phyloP scores from a whole-genome alignment of 2,888 invertebrate species.

The Chrysina gloriosa region DNA sequence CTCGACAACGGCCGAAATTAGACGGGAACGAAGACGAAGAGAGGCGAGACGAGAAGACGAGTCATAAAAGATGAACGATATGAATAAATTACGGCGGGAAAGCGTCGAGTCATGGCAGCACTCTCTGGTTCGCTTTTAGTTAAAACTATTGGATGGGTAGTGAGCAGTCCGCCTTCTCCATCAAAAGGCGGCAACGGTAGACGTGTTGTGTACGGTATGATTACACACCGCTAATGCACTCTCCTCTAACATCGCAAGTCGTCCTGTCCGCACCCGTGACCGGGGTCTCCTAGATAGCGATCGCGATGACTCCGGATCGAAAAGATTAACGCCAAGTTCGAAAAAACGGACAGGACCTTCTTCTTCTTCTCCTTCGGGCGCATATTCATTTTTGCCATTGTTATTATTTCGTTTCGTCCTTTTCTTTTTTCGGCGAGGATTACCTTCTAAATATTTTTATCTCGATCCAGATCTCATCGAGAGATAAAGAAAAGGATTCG shows the following conservation, averaged over 20 bases:
- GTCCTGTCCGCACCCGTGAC: constrained; percentile 44
- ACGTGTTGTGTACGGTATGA: constrained; percentile 37
- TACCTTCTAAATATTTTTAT: constrained; percentile 7
- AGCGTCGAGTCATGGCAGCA: constrained; percentile 42
- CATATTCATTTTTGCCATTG: not conserved
- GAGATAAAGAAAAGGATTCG: not conserved
- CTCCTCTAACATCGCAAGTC: constrained; percentile 36
- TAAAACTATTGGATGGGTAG: constrained; percentile 40
- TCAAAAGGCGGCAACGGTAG: constrained; percentile 38
- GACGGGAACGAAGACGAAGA: constrained; percentile 6
- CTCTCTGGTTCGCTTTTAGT: constrained; percentile 43
- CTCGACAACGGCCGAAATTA: constrained; percentile 2
- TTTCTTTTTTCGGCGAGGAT: constrained; percentile 6
- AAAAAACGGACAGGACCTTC: not conserved
- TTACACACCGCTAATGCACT: constrained; percentile 47
- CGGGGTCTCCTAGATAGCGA: constrained; percentile 41
- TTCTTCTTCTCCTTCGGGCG: not conserved
- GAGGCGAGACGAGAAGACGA: constrained; percentile 12
- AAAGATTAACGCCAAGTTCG: constrained; percentile 28
- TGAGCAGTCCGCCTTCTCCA: constrained; percentile 43
- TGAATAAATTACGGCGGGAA: constrained; percentile 46
- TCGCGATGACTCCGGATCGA: constrained; percentile 44
- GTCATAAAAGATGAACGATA: constrained; percentile 39
- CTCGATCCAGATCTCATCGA: constrained; percentile 18
- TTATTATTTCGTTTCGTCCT: not conserved